Conservation (phyloP, 2,113 vertebrate species). For the Cyphomyrus plagiostoma region DNA sequence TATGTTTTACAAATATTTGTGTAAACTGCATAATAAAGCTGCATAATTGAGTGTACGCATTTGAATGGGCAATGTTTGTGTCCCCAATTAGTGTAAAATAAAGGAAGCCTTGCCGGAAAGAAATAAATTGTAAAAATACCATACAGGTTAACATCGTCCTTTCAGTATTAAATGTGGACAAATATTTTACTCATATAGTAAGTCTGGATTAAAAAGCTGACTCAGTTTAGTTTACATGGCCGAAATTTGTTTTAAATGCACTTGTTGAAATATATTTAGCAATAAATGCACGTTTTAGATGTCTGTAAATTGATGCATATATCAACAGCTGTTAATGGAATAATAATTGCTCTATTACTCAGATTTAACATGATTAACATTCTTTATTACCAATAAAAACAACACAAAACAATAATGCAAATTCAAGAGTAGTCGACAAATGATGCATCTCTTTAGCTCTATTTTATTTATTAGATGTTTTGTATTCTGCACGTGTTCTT, state of each 20-base stretch:
- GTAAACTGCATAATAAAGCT: not conserved
- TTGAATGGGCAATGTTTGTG: not conserved
- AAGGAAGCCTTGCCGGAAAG: not conserved
- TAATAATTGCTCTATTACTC: not conserved
- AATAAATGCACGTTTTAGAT: not conserved
- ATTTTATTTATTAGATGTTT: not conserved
- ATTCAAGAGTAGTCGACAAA: not conserved
- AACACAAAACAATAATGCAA: not conserved
- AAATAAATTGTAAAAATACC: not conserved
- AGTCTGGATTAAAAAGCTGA: not conserved
- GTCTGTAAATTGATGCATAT: not conserved
- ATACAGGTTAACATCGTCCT: not conserved
- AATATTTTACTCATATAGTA: not conserved
- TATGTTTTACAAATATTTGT: not conserved
- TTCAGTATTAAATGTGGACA: not conserved
- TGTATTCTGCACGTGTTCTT: not conserved
- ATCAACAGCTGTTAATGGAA: not conserved
- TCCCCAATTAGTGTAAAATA: not conserved
- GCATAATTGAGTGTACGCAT: not conserved
- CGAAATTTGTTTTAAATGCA: not conserved
- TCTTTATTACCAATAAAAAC: not conserved
- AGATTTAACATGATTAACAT: not conserved
- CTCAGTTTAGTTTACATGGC: not conserved
- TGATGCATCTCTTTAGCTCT: not conserved
- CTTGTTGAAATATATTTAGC: not conserved